Evolutionary conservation across 2,888 invertebrate genomes (phyloP), one percentile per base, ranked within the genome.

Genomic region (Thysanoteuthis rhombus): DNA sequence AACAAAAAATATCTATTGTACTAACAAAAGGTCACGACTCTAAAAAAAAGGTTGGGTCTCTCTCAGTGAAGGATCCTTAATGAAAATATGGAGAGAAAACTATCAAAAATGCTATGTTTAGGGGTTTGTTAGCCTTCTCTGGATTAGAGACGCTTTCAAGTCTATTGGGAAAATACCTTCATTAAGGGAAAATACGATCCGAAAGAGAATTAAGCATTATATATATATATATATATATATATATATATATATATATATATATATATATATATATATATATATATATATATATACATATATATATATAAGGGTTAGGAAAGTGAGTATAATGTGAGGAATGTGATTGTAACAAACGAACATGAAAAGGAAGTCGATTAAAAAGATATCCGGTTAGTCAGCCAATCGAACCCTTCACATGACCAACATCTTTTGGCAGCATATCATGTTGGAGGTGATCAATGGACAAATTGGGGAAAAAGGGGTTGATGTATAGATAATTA

Each of bases 191-290:
- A 28, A n/a, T n/a, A n/a, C n/a, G n/a, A n/a, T n/a, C n/a, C n/a
- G n/a, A n/a, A n/a, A n/a, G n/a, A n/a, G 25, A 58, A 4, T 8
- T 25, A 28, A 32, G 58, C 25, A 58, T 28, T 58, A 58, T 8
- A 25, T 58, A 58, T 22, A 58, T 58, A 58, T 22, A 22, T 58
- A 58, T 22, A 58, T 58, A 58, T 58, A 58, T 75, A 75, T 75
- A 75, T n/a, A 75, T 16, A 10, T n/a, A n/a, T 75, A n/a, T 10
- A 36, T n/a, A 12, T n/a, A 10, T 75, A n/a, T n/a, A n/a, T n/a
- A 75, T n/a, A n/a, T 75, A 75, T 75, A n/a, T 75, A n/a, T 75
- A n/a, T 75, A 75, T n/a, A n/a, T n/a, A n/a, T 75, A n/a, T 75
- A n/a, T 75, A n/a, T 75, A n/a, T 75, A n/a, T 75, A n/a, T 75